Conservation (phyloP, 2,888 invertebrate species). For the Macrophya annulata region DNA sequence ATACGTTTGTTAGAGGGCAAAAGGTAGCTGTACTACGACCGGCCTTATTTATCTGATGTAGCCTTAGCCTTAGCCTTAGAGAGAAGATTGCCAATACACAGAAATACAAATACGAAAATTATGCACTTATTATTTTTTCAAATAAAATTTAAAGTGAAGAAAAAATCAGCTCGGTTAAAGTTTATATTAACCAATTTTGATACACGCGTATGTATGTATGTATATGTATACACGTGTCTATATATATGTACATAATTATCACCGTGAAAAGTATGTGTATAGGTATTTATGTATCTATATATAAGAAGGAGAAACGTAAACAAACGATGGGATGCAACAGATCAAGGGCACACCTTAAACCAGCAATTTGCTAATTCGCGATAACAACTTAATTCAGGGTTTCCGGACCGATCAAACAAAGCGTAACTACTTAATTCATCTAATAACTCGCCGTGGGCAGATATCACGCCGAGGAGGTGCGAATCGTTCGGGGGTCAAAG, state of each 20-base stretch:
- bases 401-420: slow-evolving; percentile 75
- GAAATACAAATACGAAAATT: not conserved
- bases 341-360: slow-evolving; percentile 74
- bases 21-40: slow-evolving; percentile 40
- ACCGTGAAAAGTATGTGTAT: not conserved
- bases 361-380: slow-evolving; percentile 74
- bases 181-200: not conserved
- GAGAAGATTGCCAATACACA: slow-evolving; percentile 7
- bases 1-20: slow-evolving; percentile 45
- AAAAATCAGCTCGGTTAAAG: not conserved
- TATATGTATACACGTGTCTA: no score
- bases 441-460: slow-evolving; percentile 65
- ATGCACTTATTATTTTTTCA: not conserved
- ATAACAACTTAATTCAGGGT: slow-evolving; percentile 76
- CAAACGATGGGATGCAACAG: slow-evolving; percentile 66
- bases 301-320: slow-evolving; percentile 46
- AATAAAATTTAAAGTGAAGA: not conserved
- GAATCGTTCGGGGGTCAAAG: slow-evolving; percentile 57
- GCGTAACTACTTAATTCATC: slow-evolving; percentile 73
- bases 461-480: slow-evolving; percentile 54
- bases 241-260: not conserved
- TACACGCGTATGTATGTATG: not conserved
- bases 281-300: not conserved
- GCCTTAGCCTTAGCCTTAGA: slow-evolving; percentile 11
- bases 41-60: slow-evolving; percentile 46